phyloP scores from a whole-genome alignment of 2,888 invertebrate species.

The Acronicta alni region DNA sequence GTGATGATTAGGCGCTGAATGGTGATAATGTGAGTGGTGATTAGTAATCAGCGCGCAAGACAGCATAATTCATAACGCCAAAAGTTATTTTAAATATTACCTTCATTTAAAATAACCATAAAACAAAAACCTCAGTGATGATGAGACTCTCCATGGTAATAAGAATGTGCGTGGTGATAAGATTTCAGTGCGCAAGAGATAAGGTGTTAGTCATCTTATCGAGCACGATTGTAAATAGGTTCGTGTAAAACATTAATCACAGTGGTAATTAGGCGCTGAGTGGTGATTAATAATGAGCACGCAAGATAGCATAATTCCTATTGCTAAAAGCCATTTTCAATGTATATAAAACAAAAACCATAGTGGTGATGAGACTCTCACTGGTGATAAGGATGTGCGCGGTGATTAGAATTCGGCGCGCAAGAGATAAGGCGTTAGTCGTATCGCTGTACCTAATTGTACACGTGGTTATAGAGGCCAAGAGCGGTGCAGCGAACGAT shows the following conservation, averaged over 20 bases:
- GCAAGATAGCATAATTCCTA: not conserved
- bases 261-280: too few species aligned
- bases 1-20: too few species aligned
- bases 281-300: too few species aligned
- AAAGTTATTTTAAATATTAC: too few species aligned
- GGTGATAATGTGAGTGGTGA: not conserved
- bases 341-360: not conserved
- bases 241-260: too few species aligned
- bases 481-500: conserved; percentile 61
- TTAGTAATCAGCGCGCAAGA: not conserved
- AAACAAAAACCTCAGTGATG: not conserved
- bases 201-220: conserved; percentile 66
- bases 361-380: not conserved
- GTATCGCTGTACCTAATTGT: conserved; percentile 70
- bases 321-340: not conserved
- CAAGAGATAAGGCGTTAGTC: conserved; percentile 67
- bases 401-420: conserved; percentile 54
- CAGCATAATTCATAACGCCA: too few species aligned
- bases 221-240: too few species aligned
- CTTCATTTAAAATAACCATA: too few species aligned
- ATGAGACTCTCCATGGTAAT: conserved; percentile 18
- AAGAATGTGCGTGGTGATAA: conserved; percentile 1
- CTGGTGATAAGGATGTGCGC: conserved; percentile 27
- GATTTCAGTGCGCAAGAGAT: conserved; percentile 52
- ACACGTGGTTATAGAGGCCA: conserved; percentile 68